Conservation (phyloP, 2,797 vertebrate genomes). For the Peromyscus aztecus region DNA sequence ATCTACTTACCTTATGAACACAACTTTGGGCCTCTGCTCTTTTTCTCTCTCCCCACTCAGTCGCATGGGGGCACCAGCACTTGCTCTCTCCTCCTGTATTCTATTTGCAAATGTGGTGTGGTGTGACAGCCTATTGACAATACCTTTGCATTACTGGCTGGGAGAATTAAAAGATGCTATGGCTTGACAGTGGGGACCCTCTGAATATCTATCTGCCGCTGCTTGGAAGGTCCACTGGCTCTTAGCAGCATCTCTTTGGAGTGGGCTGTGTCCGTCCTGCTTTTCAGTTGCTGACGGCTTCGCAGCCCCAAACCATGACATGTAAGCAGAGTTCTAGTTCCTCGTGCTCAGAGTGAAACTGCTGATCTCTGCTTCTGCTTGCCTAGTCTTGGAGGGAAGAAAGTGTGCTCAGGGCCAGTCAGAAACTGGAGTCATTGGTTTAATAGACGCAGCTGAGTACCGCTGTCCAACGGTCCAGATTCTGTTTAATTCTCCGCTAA, state of each 20-base stretch:
- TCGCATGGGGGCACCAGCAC: not conserved
- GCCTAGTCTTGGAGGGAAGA: not conserved
- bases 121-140: conserved; percentile 5
- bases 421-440: not conserved
- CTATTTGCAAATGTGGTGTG: not conserved
- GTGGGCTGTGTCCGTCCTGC: not conserved
- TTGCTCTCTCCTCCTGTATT: conserved; percentile 5
- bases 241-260: not conserved
- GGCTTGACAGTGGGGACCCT: not conserved
- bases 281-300: not conserved
- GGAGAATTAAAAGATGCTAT: not conserved
- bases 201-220: not conserved
- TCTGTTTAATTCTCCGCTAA: not conserved
- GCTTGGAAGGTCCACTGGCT: not conserved
- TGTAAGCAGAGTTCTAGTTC: not conserved
- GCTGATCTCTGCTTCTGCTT: not conserved
- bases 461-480: not conserved
- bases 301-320: not conserved
- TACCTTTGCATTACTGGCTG: not conserved
- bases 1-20: not conserved
- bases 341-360: not conserved
- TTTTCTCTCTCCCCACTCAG: not conserved
- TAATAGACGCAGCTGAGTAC: conserved; percentile 30
- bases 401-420: not conserved
- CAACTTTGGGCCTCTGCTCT: not conserved